Evolutionary conservation across 2,888 invertebrate genomes (phyloP).

Genomic region (Erpobdella octoculata): DNA sequence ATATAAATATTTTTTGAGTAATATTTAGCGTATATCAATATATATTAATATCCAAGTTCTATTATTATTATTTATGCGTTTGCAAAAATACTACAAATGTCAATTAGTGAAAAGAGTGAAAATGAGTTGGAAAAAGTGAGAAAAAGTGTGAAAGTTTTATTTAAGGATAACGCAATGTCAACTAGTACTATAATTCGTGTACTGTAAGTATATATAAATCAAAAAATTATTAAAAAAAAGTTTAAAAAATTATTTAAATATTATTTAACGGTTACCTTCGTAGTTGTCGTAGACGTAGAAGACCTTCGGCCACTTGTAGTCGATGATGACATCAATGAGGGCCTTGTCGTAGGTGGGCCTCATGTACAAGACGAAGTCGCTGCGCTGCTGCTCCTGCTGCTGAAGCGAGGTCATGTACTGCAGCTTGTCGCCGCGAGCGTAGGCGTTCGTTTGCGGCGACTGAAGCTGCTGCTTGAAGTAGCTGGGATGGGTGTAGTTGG

Average conservation of each 20-base stretch:
- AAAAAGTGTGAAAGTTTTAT: no score
- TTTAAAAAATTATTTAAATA: neutral
- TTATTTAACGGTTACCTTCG: conserved; percentile 29
- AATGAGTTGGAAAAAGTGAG: no score
- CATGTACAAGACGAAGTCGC: conserved; percentile 56
- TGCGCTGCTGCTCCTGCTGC: neutral
- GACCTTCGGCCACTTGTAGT: conserved; percentile 81
- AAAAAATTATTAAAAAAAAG: conserved; percentile 12
- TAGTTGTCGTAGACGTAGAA: conserved; percentile 78
- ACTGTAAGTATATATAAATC: neutral
- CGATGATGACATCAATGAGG: conserved; percentile 83
- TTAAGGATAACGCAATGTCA: no score
- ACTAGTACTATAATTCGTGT: no score
- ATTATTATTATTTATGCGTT: no score
- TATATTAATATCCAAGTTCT: no score
- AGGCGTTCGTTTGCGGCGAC: neutral
- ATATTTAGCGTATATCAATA: no score
- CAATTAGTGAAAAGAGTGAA: no score
- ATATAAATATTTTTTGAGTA: no score
- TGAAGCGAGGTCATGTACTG: no score
- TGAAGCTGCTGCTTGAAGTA: neutral
- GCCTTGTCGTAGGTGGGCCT: conserved; percentile 90
- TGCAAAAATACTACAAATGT: no score
- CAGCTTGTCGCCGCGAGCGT: neutral
- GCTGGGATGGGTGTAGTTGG: neutral